Evolutionary conservation across 2,797 vertebrate genomes (phyloP), one percentile per base, ranked within the genome.

Genomic region (Anguilla obscura): DNA sequence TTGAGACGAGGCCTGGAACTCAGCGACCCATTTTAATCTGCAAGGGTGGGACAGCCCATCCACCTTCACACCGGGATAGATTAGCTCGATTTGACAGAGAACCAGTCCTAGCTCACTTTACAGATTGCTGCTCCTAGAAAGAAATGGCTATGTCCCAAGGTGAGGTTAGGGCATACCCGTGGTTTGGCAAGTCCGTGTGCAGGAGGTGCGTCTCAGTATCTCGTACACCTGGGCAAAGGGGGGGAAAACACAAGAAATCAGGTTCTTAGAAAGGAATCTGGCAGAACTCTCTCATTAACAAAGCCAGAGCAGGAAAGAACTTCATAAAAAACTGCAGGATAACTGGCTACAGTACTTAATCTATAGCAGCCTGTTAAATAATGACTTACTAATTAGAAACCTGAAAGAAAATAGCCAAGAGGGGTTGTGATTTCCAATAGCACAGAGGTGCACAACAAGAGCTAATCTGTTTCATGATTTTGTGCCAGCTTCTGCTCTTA

Each of bases 171-270:
- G 21, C 86, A 71, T 94, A 99, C 98, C 98, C 94, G 97, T 98
- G 58, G 95, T 97, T 92, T 95, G 94, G 92, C 97, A 98, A 93
- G 97, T 96, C 91, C 96, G 97, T 27, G 95, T 95, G 89, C 97
- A 98, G 92, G 96, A 90, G 0, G 98, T 99, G 83, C 98, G 96
- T 93, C 99, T 98, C 93, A 99, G 94, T 94, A 99, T 99, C 96
- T 99, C 98, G 12, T 96, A 97, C 86, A 99, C 98, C 99, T 99
- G 87, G 87, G 88, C 58, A 36, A 91, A 27, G n/a, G 76, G 54
- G 58, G 0, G 30, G 88, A 90, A 88, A 40, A 74, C 90, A 58
- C 1, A 27, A 84, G 83, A 56, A 80, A 21, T 80, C 54, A 36
- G 18, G 18, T 66, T 87, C 86, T 76, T 48, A 10, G 80, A 84